Percentiles rank a stretch among this genome's conserved stretches.
Evolutionary conservation across 2,797 vertebrate species (phyloP).

Genomic region (Trichosurus vulpecula): DNA sequence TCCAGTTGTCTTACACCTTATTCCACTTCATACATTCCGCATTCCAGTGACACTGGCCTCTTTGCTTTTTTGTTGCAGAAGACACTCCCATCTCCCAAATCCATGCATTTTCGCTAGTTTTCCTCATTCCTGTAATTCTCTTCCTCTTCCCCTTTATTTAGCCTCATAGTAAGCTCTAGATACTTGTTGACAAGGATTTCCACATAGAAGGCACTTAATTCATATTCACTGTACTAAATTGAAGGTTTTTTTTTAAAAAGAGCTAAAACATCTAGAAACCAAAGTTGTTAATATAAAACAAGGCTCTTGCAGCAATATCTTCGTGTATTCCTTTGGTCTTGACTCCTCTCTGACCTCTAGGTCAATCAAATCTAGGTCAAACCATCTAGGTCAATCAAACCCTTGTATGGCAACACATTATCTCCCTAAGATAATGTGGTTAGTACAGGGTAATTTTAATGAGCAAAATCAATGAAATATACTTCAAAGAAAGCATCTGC

Average conservation of each 20-base stretch:
- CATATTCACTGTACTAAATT: background rate
- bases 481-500: constrained; percentile 29
- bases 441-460: background rate
- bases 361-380: background rate
- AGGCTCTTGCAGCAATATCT: background rate
- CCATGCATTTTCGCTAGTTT: background rate
- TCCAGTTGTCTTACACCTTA: background rate
- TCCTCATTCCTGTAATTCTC: background rate
- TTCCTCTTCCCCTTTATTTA: background rate
- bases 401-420: background rate
- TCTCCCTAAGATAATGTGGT: background rate
- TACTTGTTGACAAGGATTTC: background rate
- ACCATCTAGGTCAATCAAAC: constrained; percentile 14
- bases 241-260: background rate
- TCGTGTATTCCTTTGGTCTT: constrained; percentile 2
- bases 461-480: constrained; percentile 15
- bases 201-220: background rate
- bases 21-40: background rate
- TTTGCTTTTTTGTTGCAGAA: background rate
- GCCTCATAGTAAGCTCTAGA: background rate
- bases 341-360: constrained; percentile 1
- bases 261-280: constrained; percentile 6
- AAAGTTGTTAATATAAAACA: constrained; percentile 2
- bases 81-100: background rate
- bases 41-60: background rate